Evolutionary conservation across 1,140 invertebrate genomes (phyloP), one percentile per base, ranked within the genome.

Genomic region (Polypedilum pembai): DNA sequence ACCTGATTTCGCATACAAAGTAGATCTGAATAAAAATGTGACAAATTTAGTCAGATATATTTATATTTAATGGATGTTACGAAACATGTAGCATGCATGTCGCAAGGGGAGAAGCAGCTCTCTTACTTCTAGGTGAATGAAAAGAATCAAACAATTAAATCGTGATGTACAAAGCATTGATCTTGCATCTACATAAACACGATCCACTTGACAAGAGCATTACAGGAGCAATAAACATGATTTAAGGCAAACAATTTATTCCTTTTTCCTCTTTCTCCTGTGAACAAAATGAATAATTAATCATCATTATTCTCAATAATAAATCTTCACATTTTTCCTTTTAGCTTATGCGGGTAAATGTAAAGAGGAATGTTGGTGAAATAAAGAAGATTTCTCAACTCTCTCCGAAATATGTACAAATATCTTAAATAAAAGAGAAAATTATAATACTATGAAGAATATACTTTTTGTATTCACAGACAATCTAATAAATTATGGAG

Each of bases 221-320:
- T 56, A 56, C 45, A 56, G 45, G 45, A 56, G 45, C 45, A 56
- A 56, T 56, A 56, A 56, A 56, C 45, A 56, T 56, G 45, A 56
- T 56, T 56, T 56, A 56, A 56, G 7, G n/a, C 12, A 56, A 56
- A 56, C 45, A 56, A 56, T 56, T 56, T 56, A 56, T 56, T 56
- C 24, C 24, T 33, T 33, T 33, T 33, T 33, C 24, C 5, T 33
- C 24, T 33, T 5, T 33, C 12, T 56, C 45, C 4, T 56, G 45
- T 56, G 45, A 56, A 56, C 45, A n/a, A 56, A 56, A 56, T 56
- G 45, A 56, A 56, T 56, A 56, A 56, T 56, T 56, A 56, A 56
- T 56, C 45, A 56, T 56, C 45, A 56, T 56, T 56, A 56, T 56
- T 56, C 12, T 56, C 12, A 56, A 56, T 56, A 56, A 56, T 56